Conservation (phyloP, 2,888 invertebrate genomes). For the Leucoma salicis region DNA sequence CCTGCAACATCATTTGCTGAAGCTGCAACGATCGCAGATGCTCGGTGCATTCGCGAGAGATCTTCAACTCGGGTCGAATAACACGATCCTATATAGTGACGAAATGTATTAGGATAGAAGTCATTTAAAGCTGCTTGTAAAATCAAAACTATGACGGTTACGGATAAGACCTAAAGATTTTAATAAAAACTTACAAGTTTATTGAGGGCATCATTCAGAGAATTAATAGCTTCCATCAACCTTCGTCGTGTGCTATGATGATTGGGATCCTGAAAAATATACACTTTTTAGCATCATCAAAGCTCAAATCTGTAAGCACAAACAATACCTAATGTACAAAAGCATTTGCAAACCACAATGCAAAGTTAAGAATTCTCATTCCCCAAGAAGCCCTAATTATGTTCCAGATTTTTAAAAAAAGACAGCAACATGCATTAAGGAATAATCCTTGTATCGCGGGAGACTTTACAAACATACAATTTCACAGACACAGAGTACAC, state of each 20-base stretch:
- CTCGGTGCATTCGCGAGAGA: conserved; percentile 40
- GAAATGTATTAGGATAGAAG: not conserved
- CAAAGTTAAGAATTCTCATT: too few species aligned
- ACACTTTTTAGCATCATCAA: too few species aligned
- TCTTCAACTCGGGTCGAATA: conserved; percentile 14
- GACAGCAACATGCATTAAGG: too few species aligned
- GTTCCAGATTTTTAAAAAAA: too few species aligned
- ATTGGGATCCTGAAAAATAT: conserved; percentile 40
- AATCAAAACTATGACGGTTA: not conserved
- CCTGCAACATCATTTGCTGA: conserved; percentile 32
- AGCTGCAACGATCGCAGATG: conserved; percentile 38
- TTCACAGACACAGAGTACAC: too few species aligned
- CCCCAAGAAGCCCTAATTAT: too few species aligned
- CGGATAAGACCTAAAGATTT: not conserved
- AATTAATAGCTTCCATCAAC: conserved; percentile 49
- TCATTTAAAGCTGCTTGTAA: too few species aligned
- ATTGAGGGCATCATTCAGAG: conserved; percentile 53
- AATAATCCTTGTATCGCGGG: too few species aligned
- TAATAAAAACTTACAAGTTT: conserved; percentile 48
- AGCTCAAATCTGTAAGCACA: too few species aligned
- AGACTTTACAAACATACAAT: too few species aligned
- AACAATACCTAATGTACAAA: too few species aligned
- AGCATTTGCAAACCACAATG: too few species aligned
- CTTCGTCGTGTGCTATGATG: conserved; percentile 39
- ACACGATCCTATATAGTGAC: conserved; percentile 14